phyloP scores from a whole-genome alignment of 2,888 invertebrate genomes.

The Cybosia mesomella region DNA sequence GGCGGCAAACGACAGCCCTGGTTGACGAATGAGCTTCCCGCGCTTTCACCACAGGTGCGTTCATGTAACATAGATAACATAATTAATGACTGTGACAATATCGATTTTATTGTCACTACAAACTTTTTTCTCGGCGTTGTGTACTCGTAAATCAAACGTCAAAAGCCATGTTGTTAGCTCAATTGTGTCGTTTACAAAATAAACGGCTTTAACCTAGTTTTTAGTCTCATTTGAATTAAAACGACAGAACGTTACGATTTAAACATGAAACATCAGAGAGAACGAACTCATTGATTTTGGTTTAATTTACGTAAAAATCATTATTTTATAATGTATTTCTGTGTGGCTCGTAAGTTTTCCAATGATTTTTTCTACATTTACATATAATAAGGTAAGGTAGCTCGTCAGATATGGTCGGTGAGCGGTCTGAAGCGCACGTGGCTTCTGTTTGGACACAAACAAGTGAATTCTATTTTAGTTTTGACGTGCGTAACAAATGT shows the following conservation, averaged over 20 bases:
- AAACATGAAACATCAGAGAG: slow-evolving; percentile 68
- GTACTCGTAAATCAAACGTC: slow-evolving; percentile 52
- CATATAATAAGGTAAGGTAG: slow-evolving; percentile 40
- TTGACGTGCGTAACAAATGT: slow-evolving; percentile 63
- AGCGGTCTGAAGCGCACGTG: slow-evolving; percentile 66
- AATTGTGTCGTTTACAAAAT: slow-evolving; percentile 73
- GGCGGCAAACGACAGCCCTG: slow-evolving; percentile 73
- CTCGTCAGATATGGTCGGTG: slow-evolving; percentile 72
- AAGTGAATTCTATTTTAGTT: slow-evolving; percentile 64
- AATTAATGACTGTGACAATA: slow-evolving; percentile 61
- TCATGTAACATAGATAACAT: slow-evolving; percentile 72
- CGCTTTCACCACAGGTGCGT: slow-evolving; percentile 82
- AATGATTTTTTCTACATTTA: slow-evolving; percentile 39
- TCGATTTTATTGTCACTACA: slow-evolving; percentile 46
- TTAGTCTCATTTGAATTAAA: slow-evolving; percentile 68
- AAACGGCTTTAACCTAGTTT: slow-evolving; percentile 72
- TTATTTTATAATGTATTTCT: slow-evolving; percentile 31
- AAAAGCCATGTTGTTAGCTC: slow-evolving; percentile 54
- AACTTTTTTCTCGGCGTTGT: slow-evolving; percentile 42
- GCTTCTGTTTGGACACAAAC: slow-evolving; percentile 59
- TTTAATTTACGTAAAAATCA: slow-evolving; percentile 46
- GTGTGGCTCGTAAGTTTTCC: slow-evolving; percentile 33
- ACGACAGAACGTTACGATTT: slow-evolving; percentile 30
- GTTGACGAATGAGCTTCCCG: slow-evolving; percentile 82
- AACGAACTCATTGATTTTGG: slow-evolving; percentile 57